phyloP scores from a whole-genome alignment of 2,113 vertebrate species.

The Malurus cyaneus region DNA sequence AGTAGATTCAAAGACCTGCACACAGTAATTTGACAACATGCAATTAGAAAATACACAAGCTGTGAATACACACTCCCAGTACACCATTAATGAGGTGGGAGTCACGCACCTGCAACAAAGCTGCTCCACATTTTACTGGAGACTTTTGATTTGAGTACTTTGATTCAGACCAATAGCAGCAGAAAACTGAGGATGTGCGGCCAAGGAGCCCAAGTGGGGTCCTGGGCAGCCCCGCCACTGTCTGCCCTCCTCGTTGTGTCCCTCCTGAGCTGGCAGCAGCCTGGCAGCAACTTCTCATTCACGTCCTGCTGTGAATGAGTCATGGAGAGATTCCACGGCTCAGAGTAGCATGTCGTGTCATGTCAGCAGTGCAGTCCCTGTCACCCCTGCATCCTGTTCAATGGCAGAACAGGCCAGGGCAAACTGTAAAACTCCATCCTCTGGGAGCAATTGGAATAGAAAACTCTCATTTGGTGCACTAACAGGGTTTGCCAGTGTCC shows the following conservation, averaged over 20 bases:
- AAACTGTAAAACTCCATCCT: rapidly evolving
- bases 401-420: not conserved
- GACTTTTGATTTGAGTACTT: not conserved
- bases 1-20: not conserved
- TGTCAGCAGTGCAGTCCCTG: rapidly evolving
- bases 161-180: not conserved
- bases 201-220: not conserved
- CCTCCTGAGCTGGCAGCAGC: not conserved
- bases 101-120: not conserved
- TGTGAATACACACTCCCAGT: not conserved
- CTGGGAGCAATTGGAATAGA: rapidly evolving
- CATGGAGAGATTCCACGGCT: rapidly evolving
- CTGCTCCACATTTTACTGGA: not conserved
- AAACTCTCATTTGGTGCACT: not conserved
- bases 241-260: not conserved
- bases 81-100: not conserved
- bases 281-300: not conserved
- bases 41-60: not conserved
- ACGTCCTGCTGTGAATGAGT: not conserved
- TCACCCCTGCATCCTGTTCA: not conserved
- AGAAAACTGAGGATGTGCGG: not conserved
- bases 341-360: not conserved
- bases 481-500: not conserved
- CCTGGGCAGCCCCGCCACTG: rapidly evolving
- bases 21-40: conserved; percentile 5